phyloP scores from a whole-genome alignment of 2,888 invertebrate species.

The Protonemura montana region DNA sequence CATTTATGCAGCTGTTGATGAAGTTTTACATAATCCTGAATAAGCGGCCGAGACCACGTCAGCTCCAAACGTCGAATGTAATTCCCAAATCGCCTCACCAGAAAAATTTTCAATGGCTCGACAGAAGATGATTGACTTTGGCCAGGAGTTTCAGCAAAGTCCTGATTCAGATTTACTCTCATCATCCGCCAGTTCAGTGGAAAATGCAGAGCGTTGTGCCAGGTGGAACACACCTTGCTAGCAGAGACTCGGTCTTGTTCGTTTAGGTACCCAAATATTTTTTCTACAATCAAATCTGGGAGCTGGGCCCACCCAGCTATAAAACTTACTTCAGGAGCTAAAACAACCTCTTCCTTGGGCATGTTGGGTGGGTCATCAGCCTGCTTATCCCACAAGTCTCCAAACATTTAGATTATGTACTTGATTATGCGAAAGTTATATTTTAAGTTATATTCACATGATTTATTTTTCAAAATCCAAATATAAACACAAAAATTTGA shows the following conservation, averaged over 20 bases:
- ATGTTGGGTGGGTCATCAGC: too few species aligned
- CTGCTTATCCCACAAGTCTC: too few species aligned
- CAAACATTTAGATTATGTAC: neutral
- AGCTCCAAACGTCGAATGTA: conserved; percentile 61
- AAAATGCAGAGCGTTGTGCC: conserved; percentile 55
- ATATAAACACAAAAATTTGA: neutral
- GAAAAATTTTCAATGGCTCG: conserved; percentile 38
- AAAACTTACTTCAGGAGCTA: neutral
- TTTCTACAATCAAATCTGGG: conserved; percentile 54
- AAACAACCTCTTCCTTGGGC: neutral
- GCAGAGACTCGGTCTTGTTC: conserved; percentile 55
- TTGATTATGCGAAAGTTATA: too few species aligned
- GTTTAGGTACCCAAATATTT: conserved; percentile 55
- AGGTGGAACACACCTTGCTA: conserved; percentile 55
- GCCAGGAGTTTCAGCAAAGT: conserved; percentile 50
- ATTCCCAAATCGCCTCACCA: conserved; percentile 55
- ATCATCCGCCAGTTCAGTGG: conserved; percentile 56
- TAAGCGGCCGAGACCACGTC: conserved; percentile 60
- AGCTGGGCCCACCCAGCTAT: conserved; percentile 52
- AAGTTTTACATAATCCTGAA: neutral
- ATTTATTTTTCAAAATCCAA: neutral
- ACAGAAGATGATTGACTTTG: neutral
- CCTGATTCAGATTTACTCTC: conserved; percentile 55
- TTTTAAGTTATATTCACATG: neutral
- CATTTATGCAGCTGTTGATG: conserved; percentile 51